These are phyloP conservation scores for Chrysodeixis includens DNA, from an alignment of 2,888 invertebrate genomes.

Conservation along the genomic window DNA sequence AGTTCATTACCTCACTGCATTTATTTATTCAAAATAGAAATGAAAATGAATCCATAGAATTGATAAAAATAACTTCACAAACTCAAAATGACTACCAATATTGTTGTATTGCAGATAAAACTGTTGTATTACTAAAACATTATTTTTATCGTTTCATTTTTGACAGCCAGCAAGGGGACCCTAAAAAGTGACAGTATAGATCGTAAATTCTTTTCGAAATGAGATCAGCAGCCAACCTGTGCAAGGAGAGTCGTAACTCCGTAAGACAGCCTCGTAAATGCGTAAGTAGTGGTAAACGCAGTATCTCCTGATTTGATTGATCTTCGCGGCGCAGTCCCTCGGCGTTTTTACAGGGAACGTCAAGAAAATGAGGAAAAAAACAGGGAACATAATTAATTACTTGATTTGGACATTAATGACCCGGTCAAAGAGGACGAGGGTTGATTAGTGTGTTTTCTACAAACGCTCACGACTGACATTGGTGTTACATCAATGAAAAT, in stretches of 20 bases:
- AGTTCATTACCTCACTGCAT: neutral
- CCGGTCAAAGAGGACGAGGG: slow-evolving; percentile 82
- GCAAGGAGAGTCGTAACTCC: slow-evolving; percentile 74
- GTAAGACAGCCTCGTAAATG: slow-evolving; percentile 82
- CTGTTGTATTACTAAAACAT: neutral
- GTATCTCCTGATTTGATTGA: slow-evolving; percentile 86
- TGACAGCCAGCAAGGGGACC: neutral
- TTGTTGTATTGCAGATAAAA: neutral
- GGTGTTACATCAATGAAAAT: slow-evolving; percentile 51
- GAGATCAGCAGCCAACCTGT: slow-evolving; percentile 72
- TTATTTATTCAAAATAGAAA: neutral
- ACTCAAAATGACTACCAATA: neutral
- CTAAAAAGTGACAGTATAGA: slow-evolving; percentile 60
- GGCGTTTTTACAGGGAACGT: slow-evolving; percentile 83
- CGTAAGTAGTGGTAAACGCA: slow-evolving; percentile 79
- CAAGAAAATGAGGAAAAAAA: slow-evolving; percentile 84
- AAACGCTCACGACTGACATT: slow-evolving; percentile 68
- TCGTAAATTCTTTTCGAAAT: slow-evolving; percentile 66
- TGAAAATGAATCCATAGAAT: too few species aligned
- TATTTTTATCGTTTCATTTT: neutral
- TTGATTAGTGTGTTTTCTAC: slow-evolving; percentile 82
- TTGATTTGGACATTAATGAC: slow-evolving; percentile 89
- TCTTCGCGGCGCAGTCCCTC: slow-evolving; percentile 77
- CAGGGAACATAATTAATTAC: slow-evolving; percentile 86
- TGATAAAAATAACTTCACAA: neutral